Evolutionary conservation across 1,140 invertebrate genomes (phyloP), one percentile per base, ranked within the genome.

Genomic region (Sweltsa coloradensis): DNA sequence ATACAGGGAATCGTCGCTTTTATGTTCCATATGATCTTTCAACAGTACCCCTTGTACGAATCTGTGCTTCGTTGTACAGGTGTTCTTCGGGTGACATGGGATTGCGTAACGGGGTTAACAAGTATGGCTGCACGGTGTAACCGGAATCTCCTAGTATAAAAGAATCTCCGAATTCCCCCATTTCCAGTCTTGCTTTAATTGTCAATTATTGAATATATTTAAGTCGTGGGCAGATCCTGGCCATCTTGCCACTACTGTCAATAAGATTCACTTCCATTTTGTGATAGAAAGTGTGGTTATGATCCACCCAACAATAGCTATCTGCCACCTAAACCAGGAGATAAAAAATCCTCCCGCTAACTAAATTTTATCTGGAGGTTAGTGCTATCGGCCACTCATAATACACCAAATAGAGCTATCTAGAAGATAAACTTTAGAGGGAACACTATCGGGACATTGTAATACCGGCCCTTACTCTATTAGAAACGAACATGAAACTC

Each of bases 231-330:
- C 50, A 37, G 50, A 55, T 13, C 62, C 63, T 2, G 60, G 63
- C 62, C 60, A 67, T 21, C 60, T 47, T 31, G 55, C 54, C n/a
- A 66, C 62, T 25, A 64, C n/a, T n/a, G n/a, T n/a, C n/a, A n/a
- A n/a, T n/a, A n/a, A n/a, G n/a, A n/a, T n/a, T n/a, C n/a, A n/a
- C n/a, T n/a, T n/a, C n/a, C n/a, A n/a, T n/a, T n/a, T n/a, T n/a
- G n/a, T n/a, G n/a, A n/a, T n/a, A n/a, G n/a, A n/a, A n/a, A n/a
- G n/a, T n/a, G n/a, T n/a, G n/a, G n/a, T n/a, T n/a, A n/a, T n/a
- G n/a, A n/a, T n/a, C n/a, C n/a, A n/a, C n/a, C n/a, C n/a, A n/a
- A n/a, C n/a, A n/a, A n/a, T n/a, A n/a, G n/a, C n/a, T n/a, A n/a
- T n/a, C n/a, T n/a, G n/a, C n/a, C n/a, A n/a, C n/a, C n/a, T n/a